Evolutionary conservation across 2,797 vertebrate genomes (phyloP), one percentile per base, ranked within the genome.

Genomic region (Myotis findleyi): DNA sequence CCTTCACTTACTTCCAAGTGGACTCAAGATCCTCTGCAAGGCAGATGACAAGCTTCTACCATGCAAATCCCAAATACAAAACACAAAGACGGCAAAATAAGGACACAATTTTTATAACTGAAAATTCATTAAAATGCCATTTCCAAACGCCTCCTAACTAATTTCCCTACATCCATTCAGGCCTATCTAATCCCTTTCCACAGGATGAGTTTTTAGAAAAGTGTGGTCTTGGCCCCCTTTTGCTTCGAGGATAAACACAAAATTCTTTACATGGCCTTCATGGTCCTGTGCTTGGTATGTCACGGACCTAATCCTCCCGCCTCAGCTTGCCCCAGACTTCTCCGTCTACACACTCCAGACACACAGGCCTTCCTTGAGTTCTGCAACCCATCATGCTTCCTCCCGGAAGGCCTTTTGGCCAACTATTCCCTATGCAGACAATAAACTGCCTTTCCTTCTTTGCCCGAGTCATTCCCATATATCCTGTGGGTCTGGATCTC

Each of bases 31-130:
- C 21, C 47, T 79, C 53, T 41, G 13, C 82, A 62, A 87, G 51
- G 49, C 49, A 25, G 25, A 72, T 2, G 62, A 76, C 20, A 68
- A 66, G 33, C 41, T 68, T 77, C 49, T 41, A 73, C 17, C 23
- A 77, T 27, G 72, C 10, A 85, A 84, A 73, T n/a, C 36, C 51
- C 57, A 64, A 85, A 92, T 33, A 85, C 7, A 71, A 93, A 71
- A 64, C 41, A 44, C 64, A 59, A 81, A 77, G 17, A 36, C 8
- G 21, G 6, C 23, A 59, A 93, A 94, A 92, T 5, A 25, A 33
- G 16, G 80, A 7, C 41, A 81, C 3, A 14, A 47, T 30, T 85
- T 81, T 91, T 62, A 3, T 57, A 88, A 25, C 38, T 55, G 13
- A 91, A 89, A 62, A 84, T 7, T 49, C 16, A n/a, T 44, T 82